These are phyloP conservation scores for Abrostola triplasia DNA, from an alignment of 2,888 invertebrate species.

Conservation along the genomic window DNA sequence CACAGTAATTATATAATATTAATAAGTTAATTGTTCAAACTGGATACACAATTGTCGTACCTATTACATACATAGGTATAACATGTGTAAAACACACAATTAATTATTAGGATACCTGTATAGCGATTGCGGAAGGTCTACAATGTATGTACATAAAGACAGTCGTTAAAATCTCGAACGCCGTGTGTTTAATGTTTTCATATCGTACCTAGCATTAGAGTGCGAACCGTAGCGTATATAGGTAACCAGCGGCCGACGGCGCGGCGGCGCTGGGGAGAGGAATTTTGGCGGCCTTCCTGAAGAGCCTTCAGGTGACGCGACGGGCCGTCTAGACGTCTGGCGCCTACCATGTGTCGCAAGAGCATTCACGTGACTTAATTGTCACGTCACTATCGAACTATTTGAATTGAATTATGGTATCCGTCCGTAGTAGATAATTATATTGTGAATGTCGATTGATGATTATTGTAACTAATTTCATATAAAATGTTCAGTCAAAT, in stretches of 20 bases:
- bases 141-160: too few relatives aligned
- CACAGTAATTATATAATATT: too few relatives aligned
- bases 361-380: slow-evolving; percentile 55
- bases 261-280: slow-evolving; percentile 54
- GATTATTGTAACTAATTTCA: too few relatives aligned
- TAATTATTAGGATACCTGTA: too few relatives aligned
- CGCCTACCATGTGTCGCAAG: slow-evolving; percentile 73
- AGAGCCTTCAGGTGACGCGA: slow-evolving; percentile 81
- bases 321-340: slow-evolving; percentile 79
- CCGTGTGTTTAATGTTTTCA: slow-evolving; percentile 22
- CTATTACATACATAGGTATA: too few relatives aligned
- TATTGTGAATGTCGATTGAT: too few relatives aligned
- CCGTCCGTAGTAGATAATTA: too few relatives aligned
- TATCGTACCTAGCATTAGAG: slow-evolving; percentile 22
- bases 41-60: too few relatives aligned
- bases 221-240: slow-evolving; percentile 41
- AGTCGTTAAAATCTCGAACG: slow-evolving; percentile 27
- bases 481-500: too few relatives aligned
- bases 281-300: slow-evolving; percentile 74
- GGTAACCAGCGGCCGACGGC: slow-evolving; percentile 42
- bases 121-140: too few relatives aligned
- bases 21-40: too few relatives aligned
- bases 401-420: too few relatives aligned
- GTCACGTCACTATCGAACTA: slow-evolving; percentile 38
- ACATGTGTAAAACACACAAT: slow-evolving; percentile 1